Percentiles rank a stretch among this genome's conserved stretches.
Conservation (phyloP, 2,797 vertebrate species). For the Tadarida brasiliensis region DNA sequence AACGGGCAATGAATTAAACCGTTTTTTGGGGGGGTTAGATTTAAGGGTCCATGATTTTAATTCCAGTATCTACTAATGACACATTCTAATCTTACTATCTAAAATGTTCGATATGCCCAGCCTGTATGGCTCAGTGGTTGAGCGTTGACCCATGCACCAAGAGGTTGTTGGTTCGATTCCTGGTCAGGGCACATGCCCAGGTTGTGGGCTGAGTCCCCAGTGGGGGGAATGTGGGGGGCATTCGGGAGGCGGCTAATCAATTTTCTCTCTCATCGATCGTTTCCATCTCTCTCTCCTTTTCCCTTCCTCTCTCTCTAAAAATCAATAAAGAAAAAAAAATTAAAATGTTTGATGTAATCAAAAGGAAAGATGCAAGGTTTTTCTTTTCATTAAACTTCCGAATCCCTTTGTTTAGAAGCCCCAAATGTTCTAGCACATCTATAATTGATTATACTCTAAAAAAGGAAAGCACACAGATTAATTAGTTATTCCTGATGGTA, state of each 20-base stretch:
- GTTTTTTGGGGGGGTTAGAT: not conserved
- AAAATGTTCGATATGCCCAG: not conserved
- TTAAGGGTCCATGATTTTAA: conserved; percentile 65
- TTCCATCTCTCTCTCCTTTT: too few species aligned
- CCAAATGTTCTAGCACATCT: conserved; percentile 34
- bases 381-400: conserved; percentile 70
- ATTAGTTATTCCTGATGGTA: conserved; percentile 65
- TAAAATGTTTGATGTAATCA: conserved; percentile 26
- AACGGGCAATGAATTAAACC: conserved; percentile 51
- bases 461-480: conserved; percentile 61
- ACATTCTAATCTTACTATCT: conserved; percentile 29
- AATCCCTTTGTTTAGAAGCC: conserved; percentile 75
- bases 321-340: too few species aligned
- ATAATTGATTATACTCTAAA: conserved; percentile 62
- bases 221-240: too few species aligned
- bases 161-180: too few species aligned
- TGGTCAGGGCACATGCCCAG: too few species aligned
- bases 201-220: too few species aligned
- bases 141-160: too few species aligned
- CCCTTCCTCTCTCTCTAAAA: too few species aligned
- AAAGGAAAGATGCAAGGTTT: conserved; percentile 48
- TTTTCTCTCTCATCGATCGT: too few species aligned
- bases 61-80: conserved; percentile 40
- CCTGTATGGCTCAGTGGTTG: too few species aligned
- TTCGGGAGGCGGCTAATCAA: too few species aligned